Conservation (phyloP, 2,888 invertebrate species). For the Eutolmus rufibarbis region DNA sequence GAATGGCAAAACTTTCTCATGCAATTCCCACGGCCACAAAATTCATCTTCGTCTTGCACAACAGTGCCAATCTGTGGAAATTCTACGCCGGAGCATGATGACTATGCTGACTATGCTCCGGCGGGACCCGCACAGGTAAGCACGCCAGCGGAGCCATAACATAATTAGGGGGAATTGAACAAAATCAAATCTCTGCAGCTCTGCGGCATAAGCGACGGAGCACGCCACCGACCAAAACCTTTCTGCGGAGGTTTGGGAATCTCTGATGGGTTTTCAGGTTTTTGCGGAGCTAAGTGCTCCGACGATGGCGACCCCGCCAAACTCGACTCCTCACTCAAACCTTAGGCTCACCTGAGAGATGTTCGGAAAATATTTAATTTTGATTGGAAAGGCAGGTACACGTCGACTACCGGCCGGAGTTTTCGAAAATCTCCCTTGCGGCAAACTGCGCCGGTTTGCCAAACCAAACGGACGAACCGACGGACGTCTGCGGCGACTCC, state of each 20-base stretch:
- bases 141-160: constrained; percentile 9
- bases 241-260: neutral
- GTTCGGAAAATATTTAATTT: neutral
- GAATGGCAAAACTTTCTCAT: constrained; percentile 42
- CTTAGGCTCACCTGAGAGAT: neutral
- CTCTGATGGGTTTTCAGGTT: neutral
- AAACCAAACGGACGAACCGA: neutral
- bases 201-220: neutral
- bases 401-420: neutral
- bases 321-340: neutral
- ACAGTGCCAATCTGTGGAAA: constrained; percentile 35
- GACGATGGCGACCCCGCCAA: neutral
- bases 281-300: neutral
- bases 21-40: constrained; percentile 41
- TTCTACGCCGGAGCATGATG: constrained; percentile 8
- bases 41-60: constrained; percentile 42
- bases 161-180: constrained; percentile 19
- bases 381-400: neutral
- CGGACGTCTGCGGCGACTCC: neutral
- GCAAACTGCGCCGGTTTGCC: neutral
- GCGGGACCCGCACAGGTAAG: neutral
- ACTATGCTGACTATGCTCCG: neutral
- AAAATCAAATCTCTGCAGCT: neutral
- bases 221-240: neutral
- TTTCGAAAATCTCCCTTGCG: neutral